These are phyloP conservation scores for Monopis laevigella DNA, from an alignment of 2,888 invertebrate genomes.

Conservation along the genomic window DNA sequence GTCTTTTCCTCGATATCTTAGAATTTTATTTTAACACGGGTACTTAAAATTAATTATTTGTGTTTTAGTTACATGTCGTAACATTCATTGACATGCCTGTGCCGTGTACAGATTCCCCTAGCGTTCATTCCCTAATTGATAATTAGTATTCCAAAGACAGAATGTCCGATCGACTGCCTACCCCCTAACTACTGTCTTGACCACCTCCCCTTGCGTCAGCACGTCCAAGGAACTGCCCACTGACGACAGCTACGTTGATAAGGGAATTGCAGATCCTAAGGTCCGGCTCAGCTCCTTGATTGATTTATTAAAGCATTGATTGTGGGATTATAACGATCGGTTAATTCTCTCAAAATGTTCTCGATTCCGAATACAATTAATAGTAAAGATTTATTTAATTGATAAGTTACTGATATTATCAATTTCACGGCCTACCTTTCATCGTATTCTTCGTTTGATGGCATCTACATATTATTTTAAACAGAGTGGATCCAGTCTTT, in stretches of 20 bases:
- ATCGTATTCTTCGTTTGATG: too few species aligned
- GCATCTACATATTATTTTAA: too few species aligned
- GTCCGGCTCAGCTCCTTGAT: constrained; percentile 6
- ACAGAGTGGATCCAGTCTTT: too few species aligned
- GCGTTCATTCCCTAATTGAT: constrained; percentile 36
- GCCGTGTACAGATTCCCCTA: not conserved
- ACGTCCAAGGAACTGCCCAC: constrained; percentile 18
- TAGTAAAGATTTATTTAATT: too few species aligned
- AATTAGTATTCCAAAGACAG: constrained; percentile 49
- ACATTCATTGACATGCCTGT: not conserved
- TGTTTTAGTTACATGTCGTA: not conserved
- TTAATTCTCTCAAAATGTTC: too few species aligned
- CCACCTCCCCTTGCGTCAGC: constrained; percentile 31
- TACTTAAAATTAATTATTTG: too few species aligned
- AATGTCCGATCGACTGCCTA: constrained; percentile 38
- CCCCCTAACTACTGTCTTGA: constrained; percentile 28
- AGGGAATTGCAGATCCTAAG: constrained; percentile 9
- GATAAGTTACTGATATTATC: too few species aligned
- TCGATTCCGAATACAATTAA: too few species aligned
- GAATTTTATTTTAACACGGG: too few species aligned
- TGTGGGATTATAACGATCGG: too few species aligned
- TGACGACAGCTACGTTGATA: constrained; percentile 9
- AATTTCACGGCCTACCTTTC: too few species aligned
- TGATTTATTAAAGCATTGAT: constrained; percentile 11
- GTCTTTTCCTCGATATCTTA: too few species aligned